Evolutionary conservation across 30 jellyfish, hydroid and myxozoan genomes (phyloP).

Genomic region (Catostylus mosaicus): DNA sequence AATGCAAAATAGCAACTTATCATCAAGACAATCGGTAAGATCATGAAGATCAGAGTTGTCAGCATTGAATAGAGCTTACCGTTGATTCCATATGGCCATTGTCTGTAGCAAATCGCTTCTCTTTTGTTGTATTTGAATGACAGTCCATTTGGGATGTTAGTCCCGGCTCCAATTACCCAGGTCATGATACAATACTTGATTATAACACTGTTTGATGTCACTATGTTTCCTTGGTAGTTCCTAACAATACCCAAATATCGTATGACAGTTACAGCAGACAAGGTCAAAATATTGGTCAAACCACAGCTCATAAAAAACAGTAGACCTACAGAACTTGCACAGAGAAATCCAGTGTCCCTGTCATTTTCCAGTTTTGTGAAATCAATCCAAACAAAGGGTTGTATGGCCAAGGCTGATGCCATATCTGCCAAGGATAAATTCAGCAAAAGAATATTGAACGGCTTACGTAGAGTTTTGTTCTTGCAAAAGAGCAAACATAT

Average conservation of each 20-base stretch:
- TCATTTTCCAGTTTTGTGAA: background rate
- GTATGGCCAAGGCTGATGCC: constrained; percentile 1
- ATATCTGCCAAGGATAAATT: constrained; percentile 2
- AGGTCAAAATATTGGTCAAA: background rate
- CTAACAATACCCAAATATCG: background rate
- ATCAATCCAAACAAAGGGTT: constrained; percentile 1
- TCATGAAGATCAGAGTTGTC: background rate
- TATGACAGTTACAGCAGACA: background rate
- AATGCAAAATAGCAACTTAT: background rate
- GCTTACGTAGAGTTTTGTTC: background rate
- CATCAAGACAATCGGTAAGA: background rate
- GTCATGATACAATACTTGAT: background rate
- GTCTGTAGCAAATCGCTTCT: background rate
- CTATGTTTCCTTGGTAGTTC: background rate
- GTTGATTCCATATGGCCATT: background rate
- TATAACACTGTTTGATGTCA: background rate
- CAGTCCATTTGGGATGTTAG: background rate
- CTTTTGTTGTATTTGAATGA: background rate
- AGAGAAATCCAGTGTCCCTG: background rate
- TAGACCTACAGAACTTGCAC: constrained; percentile 2
- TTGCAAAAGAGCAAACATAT: background rate
- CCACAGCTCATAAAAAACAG: background rate
- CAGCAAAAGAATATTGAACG: background rate
- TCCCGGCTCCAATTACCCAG: background rate
- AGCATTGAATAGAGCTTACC: background rate